Evolutionary conservation across 2,113 vertebrate species (phyloP).

Genomic region (Xiphophorus couchianus): DNA sequence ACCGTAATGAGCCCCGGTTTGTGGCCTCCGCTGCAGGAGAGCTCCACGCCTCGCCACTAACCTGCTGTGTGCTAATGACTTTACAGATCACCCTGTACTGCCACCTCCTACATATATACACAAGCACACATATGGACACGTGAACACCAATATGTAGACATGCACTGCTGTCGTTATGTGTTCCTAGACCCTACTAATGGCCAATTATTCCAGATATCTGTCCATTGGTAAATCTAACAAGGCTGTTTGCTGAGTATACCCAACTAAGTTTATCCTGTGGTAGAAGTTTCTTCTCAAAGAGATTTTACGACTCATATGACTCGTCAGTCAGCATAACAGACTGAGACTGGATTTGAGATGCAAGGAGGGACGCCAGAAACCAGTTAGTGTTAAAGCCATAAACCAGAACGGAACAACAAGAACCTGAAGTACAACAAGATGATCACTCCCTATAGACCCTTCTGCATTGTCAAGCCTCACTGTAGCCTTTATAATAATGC

Average conservation of each 20-base stretch:
- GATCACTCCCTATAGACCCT: no score
- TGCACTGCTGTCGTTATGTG: slow-evolving; percentile 48
- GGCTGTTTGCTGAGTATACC: slow-evolving; percentile 11
- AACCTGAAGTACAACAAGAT: no score
- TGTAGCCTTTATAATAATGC: no score
- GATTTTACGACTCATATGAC: neutral
- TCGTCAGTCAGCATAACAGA: no score
- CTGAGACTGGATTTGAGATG: no score
- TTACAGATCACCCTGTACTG: slow-evolving; percentile 26
- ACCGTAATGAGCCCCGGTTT: slow-evolving; percentile 60
- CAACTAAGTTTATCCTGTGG: slow-evolving; percentile 36
- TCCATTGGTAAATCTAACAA: neutral
- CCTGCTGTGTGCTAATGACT: slow-evolving; percentile 71
- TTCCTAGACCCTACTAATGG: slow-evolving; percentile 58
- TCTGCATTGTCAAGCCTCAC: no score
- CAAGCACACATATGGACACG: slow-evolving; percentile 29
- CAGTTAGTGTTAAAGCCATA: no score
- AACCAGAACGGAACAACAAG: no score
- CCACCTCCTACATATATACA: slow-evolving; percentile 30
- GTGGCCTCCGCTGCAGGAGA: slow-evolving; percentile 32
- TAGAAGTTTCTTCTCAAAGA: slow-evolving; percentile 10
- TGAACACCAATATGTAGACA: slow-evolving; percentile 18
- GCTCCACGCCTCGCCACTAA: slow-evolving; percentile 49
- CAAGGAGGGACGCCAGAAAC: no score
- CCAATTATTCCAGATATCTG: slow-evolving; percentile 66